These are phyloP conservation scores for Zaprionus vittiger DNA, from an alignment of 1,140 invertebrate species.

Conservation along the genomic window DNA sequence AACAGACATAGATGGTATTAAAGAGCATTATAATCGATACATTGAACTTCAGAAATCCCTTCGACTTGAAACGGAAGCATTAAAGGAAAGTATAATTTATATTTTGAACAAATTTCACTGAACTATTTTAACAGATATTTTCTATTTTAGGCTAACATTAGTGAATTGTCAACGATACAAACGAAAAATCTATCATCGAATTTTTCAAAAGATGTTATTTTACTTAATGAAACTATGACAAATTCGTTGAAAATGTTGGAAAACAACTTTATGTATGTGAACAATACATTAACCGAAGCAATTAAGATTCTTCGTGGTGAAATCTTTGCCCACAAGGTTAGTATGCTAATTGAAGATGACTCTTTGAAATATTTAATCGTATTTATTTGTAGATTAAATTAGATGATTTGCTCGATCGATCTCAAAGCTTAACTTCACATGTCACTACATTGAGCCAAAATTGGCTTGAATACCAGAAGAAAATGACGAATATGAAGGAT, in stretches of 20 bases:
- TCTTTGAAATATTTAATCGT: conserved; percentile 5
- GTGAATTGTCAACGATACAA: conserved; percentile 48
- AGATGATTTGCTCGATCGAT: conserved; percentile 72
- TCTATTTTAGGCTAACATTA: conserved; percentile 59
- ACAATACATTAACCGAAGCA: conserved; percentile 73
- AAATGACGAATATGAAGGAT: conserved; percentile 61
- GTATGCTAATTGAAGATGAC: not conserved
- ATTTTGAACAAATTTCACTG: not conserved
- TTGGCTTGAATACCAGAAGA: conserved; percentile 74
- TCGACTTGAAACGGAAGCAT: conserved; percentile 54
- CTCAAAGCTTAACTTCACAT: conserved; percentile 76
- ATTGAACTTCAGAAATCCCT: conserved; percentile 65
- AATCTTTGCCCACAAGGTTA: conserved; percentile 66
- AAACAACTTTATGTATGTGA: conserved; percentile 59
- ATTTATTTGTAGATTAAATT: conserved; percentile 63
- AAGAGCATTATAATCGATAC: conserved; percentile 72
- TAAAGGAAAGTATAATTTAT: conserved; percentile 45
- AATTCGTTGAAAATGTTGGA: conserved; percentile 49
- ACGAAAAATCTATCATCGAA: conserved; percentile 46
- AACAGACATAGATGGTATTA: conserved; percentile 74
- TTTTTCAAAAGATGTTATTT: conserved; percentile 57
- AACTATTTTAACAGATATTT: not conserved
- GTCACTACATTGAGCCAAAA: conserved; percentile 74
- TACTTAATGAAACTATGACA: conserved; percentile 51
- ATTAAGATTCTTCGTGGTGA: conserved; percentile 70